Evolutionary conservation across 2,113 vertebrate species (phyloP), one percentile per base, ranked within the genome.

Genomic region (Galeopterus variegatus): DNA sequence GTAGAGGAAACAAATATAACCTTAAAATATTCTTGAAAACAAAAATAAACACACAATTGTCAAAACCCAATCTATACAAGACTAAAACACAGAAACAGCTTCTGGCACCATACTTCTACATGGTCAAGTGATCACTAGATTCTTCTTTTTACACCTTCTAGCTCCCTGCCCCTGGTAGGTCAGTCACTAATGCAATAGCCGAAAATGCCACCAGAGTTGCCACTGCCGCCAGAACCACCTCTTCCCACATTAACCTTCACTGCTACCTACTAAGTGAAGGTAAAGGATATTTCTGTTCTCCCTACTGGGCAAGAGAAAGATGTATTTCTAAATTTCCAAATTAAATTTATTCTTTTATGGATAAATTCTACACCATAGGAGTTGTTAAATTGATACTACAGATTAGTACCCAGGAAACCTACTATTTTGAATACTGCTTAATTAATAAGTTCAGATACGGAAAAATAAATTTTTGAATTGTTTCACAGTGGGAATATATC

Each of bases 1-100:
- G 14, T 12, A 4, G 21, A 88, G 5, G 36, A 92, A 91, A 67
- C 33, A 90, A 93, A 90, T 73, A 65, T 6, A 31, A 84, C 60
- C 77, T 88, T 73, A 56, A 56, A 87, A 36, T 94, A 93, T 77
- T 77, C 45, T 77, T 93, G 45, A 92, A 93, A 75, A 76, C 69
- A 50, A 82, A 95, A 93, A 88, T 50, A 75, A 56, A 67, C 1
- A 85, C 3, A 88, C 8, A 14, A 50, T n/a, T 70, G 3, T 41
- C 82, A 88, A 95, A 94, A 93, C 26, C 36, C 19, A 31, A 56
- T 52, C 86, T 95, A 75, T 23, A 28, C 73, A 93, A 80, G 48
- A 80, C 8, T 60, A 58, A 88, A 31, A 26, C 36, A 52, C 1
- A 94, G 58, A 85, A 65, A 79, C 18, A 83, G 50, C 31, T 92